Base-by-base conservation (phyloP, 2,113 vertebrate genomes). In the Micronisus gabar region DNA sequence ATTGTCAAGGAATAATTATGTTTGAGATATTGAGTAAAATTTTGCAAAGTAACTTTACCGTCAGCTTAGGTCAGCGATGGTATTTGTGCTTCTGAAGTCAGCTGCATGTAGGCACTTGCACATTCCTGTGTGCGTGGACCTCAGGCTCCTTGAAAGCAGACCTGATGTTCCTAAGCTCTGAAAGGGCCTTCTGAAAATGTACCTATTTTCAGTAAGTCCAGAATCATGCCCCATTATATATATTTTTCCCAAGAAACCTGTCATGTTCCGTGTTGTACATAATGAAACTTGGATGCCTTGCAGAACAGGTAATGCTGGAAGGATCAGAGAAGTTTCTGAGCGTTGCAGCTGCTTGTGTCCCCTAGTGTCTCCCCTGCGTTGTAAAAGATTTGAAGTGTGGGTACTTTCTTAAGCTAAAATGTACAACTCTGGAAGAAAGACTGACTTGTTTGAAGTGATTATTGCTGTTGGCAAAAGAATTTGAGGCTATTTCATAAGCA, bases 391-490 rank as follows among this genome's bases (percentile, higher is more conserved):
- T 90, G 73, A 92, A 91, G 15, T 21, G 19, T 76, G 72, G 26
- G 14, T 94, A 5, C 38, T 73, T 95, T 62, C 56, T 82, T n/a
- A 91, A 92, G 78, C 38, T 67, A 41, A 96, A 96, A 84, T 26
- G 7, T 82, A 48, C 7, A 6, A 55, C 50, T 81, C 26, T 52
- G 76, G 62, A 88, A 85, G 72, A 86, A 79, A 86, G 74, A 94
- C 81, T 81, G 81, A 62, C 80, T 88, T 86, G 71, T 88, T 94
- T 68, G 91, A 91, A 97, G 79, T 43, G 15, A 63, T 67, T 88
- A 73, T 87, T 95, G 93, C 84, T 90, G 47, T 83, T 96, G 83
- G 71, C 81, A 88, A 84, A 90, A 81, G 71, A 62, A n/a, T 84
- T 52, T 66, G 48, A 75, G 59, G 50, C 45, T 75, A 8, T 59